Evolutionary conservation across 2,888 invertebrate species (phyloP), one percentile per base, ranked within the genome.

Genomic region (Apodemia mormo): DNA sequence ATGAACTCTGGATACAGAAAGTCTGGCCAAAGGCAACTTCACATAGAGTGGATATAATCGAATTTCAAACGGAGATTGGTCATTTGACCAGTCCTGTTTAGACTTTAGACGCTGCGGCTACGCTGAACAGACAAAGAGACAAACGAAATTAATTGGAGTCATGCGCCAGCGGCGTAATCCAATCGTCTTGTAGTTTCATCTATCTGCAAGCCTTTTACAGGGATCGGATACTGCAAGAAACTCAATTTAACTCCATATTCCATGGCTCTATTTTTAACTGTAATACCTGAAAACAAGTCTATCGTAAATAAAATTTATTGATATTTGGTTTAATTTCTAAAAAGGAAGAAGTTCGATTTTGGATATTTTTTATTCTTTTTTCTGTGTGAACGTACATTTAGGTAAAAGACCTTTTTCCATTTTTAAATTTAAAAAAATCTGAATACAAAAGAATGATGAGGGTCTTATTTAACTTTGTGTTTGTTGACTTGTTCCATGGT

Each of bases 121-220:
- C 75, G 78, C 77, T 76, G 82, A 80, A 79, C 80, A 82, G 83
- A 86, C 90, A 87, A 88, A 90, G 89, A 88, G 83, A 89, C 89
- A 90, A 90, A 92, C 89, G 87, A 92, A 89, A 89, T 91, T 92
- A 92, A 91, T 92, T 88, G 85, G 79, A 86, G 85, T 83, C 87
- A 89, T 90, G 84, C 86, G 85, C 86, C 84, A 78, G 75, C 79
- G 85, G 83, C 83, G 81, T 91, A 92, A 91, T 89, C 85, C 85
- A 91, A 92, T 92, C 83, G 78, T 77, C 77, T 75, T 77, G 74
- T 76, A 77, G 64, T 52, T 65, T 45, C 64, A 64, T 49, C 79
- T 73, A 76, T 76, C 79, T 78, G 75, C 79, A 79, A 76, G 82
- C 85, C 87, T 88, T 86, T 85, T 84, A 84, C 85, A 85, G 79